These are phyloP conservation scores for Camptogramma bilineatum DNA, from an alignment of 2,888 invertebrate genomes.

Conservation along the genomic window DNA sequence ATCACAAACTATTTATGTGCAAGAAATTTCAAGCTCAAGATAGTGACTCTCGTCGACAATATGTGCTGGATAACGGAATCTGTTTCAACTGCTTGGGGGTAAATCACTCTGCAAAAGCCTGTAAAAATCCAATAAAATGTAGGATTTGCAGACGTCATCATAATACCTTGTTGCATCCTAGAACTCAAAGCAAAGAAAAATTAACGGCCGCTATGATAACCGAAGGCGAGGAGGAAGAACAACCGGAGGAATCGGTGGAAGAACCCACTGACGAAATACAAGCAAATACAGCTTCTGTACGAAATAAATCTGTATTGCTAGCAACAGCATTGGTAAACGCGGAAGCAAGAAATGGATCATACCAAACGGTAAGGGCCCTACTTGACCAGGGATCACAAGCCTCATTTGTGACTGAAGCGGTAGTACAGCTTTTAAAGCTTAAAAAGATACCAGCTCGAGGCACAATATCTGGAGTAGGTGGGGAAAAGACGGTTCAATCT, in stretches of 20 bases:
- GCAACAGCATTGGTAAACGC: slow-evolving; percentile 9
- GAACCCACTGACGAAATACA: slow-evolving; percentile 9
- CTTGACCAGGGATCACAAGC: slow-evolving; percentile 33
- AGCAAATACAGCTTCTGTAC: slow-evolving; percentile 3
- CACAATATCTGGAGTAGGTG: slow-evolving; percentile 11
- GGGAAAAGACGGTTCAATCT: neutral
- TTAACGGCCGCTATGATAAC: neutral
- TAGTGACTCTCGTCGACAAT: slow-evolving; percentile 7
- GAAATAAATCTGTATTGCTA: slow-evolving; percentile 7
- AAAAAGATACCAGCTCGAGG: neutral
- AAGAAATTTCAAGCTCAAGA: slow-evolving; percentile 7
- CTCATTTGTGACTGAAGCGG: slow-evolving; percentile 30
- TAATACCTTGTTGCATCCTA: slow-evolving; percentile 27
- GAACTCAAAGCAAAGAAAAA: slow-evolving; percentile 9
- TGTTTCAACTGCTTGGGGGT: slow-evolving; percentile 24
- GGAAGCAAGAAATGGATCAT: neutral
- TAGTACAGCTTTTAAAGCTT: slow-evolving; percentile 5
- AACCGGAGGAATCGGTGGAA: neutral
- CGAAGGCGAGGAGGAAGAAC: slow-evolving; percentile 7
- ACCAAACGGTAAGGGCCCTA: slow-evolving; percentile 5
- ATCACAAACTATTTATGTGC: slow-evolving; percentile 13
- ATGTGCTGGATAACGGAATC: slow-evolving; percentile 5
- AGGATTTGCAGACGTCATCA: slow-evolving; percentile 14
- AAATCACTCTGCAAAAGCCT: slow-evolving; percentile 16
- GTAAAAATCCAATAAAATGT: slow-evolving; percentile 1